phyloP scores from a whole-genome alignment of 2,113 vertebrate genomes.

The Raja brachyura region DNA sequence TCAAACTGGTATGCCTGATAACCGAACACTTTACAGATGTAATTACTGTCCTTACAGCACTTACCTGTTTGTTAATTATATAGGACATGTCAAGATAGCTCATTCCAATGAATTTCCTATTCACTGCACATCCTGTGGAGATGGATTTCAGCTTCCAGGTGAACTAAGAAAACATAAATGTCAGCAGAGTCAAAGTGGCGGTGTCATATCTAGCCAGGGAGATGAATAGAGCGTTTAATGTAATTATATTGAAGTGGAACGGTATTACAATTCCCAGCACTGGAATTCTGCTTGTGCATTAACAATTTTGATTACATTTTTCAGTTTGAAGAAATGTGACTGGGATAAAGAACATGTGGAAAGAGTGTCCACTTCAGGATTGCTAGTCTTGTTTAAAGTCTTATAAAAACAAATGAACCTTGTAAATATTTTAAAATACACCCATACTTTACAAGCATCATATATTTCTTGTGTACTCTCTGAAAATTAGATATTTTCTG shows the following conservation, averaged over 20 bases:
- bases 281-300: not conserved
- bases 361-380: not conserved
- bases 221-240: not conserved
- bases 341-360: not conserved
- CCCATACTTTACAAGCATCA: not conserved
- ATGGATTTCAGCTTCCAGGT: conserved; percentile 35
- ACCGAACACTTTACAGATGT: conserved; percentile 21
- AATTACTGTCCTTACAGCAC: conserved; percentile 26
- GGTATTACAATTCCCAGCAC: not conserved
- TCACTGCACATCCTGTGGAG: conserved; percentile 16
- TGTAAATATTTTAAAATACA: not conserved
- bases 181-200: conserved; percentile 13
- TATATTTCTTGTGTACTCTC: not conserved
- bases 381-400: not conserved
- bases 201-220: conserved; percentile 18
- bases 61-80: conserved; percentile 30
- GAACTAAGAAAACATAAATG: conserved; percentile 30
- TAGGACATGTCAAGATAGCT: conserved; percentile 19
- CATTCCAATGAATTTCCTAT: conserved; percentile 27
- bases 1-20: not conserved
- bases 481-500: not conserved
- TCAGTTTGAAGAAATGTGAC: not conserved
- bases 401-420: conserved; percentile 6
- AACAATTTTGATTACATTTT: not conserved
- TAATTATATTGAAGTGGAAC: not conserved